These are phyloP conservation scores for Zygogramma bicolorata DNA, from an alignment of 2,888 invertebrate genomes.

Conservation along the genomic window DNA sequence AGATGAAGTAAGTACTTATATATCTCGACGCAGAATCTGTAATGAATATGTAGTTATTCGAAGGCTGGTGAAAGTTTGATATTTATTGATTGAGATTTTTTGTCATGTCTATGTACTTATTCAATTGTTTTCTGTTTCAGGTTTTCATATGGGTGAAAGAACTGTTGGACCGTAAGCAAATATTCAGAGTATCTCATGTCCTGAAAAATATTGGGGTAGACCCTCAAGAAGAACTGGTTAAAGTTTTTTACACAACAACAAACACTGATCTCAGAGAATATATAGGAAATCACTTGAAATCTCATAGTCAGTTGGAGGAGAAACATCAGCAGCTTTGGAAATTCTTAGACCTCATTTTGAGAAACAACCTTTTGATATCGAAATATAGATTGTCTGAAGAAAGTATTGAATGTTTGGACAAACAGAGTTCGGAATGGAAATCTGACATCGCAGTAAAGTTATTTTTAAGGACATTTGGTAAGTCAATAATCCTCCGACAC, in stretches of 20 bases:
- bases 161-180: conserved; percentile 73
- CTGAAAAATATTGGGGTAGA: conserved; percentile 74
- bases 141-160: conserved; percentile 75
- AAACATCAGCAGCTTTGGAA: conserved; percentile 64
- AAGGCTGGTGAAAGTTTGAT: too few relatives aligned
- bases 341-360: conserved; percentile 60
- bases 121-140: conserved; percentile 63
- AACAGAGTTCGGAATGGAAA: conserved; percentile 70
- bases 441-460: conserved; percentile 70
- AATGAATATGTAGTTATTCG: too few relatives aligned
- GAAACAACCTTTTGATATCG: conserved; percentile 44
- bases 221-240: conserved; percentile 71
- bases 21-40: too few relatives aligned
- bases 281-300: conserved; percentile 75
- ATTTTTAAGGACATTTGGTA: conserved; percentile 73
- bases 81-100: too few relatives aligned
- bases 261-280: conserved; percentile 74
- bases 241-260: conserved; percentile 71
- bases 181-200: conserved; percentile 75
- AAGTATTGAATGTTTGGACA: conserved; percentile 55
- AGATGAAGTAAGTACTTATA: conserved; percentile 67
- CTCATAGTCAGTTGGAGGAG: conserved; percentile 64
- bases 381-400: conserved; percentile 44
- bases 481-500: too few relatives aligned
- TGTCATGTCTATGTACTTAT: too few relatives aligned